Conservation (phyloP, 37 sponge, comb jelly and placozoan genomes). For the Cliona cf. orientalis region DNA sequence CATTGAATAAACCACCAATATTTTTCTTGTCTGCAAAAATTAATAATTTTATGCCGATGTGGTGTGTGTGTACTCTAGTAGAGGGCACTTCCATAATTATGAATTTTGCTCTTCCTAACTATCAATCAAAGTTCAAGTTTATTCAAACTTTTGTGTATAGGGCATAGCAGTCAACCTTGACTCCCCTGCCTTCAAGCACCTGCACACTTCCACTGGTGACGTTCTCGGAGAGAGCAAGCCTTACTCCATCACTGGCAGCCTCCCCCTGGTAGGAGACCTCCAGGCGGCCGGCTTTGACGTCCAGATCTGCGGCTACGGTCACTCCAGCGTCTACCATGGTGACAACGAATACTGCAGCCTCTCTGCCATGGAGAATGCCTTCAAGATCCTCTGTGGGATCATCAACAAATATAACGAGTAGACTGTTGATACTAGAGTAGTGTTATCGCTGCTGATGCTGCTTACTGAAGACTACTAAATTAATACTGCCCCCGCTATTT, state of each 20-base stretch:
- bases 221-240: conserved; percentile 77
- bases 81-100: no score
- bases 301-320: conserved; percentile 75
- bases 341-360: conserved; percentile 86
- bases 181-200: conserved; percentile 51
- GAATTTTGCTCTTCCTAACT: no score
- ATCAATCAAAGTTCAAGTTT: no score
- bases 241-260: conserved; percentile 73
- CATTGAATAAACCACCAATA: no score
- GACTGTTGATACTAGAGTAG: no score
- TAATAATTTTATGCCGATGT: no score
- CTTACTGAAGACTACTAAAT: no score
- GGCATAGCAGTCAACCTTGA: conserved; percentile 84
- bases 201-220: conserved; percentile 49
- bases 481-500: no score
- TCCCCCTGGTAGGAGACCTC: conserved; percentile 79
- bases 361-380: conserved; percentile 67
- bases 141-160: conserved; percentile 3
- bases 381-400: conserved; percentile 71
- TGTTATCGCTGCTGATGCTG: no score
- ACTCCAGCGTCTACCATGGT: conserved; percentile 82
- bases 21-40: no score
- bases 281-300: conserved; percentile 80
- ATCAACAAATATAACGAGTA: conserved; percentile 53
- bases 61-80: no score